Evolutionary conservation across 1,140 invertebrate genomes (phyloP), one percentile per base, ranked within the genome.

Genomic region (Drosophila yakuba): DNA sequence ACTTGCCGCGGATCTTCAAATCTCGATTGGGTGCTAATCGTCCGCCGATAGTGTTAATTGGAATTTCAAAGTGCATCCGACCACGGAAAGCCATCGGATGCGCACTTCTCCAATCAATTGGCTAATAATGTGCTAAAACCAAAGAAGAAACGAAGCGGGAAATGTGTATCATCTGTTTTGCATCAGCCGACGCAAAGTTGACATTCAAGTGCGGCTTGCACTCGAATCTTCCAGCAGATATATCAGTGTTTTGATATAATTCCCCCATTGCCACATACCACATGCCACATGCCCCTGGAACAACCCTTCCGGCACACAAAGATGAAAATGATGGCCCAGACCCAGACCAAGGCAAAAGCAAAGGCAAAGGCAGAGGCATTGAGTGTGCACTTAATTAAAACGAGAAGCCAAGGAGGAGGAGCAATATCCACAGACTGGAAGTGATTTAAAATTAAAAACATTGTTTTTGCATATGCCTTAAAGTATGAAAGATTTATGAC

Each of bases 401-500:
- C 61, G 71, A 72, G 66, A 48, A 56, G 51, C 44, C 51, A 36
- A 58, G 52, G 47, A 41, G 56, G 47, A 52, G 48, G 36, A 55
- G 14, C 2, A 48, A 48, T 57, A 57, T 63, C 56, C 61, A 52
- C 44, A 61, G 68, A 58, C 64, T 62, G 62, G 69, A 68, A 56
- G 64, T 80, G 77, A 89, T 89, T 89, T 80, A 71, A 89, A 78
- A 84, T 89, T 72, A 80, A 74, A 78, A 83, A 73, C 71, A 83
- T 72, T 86, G 66, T 88, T 86, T 79, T 79, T 78, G 72, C 83
- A 88, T 88, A 88, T 88, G 84, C 66, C 75, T 44, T 54, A 83
- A 80, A 78, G 81, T 80, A 89, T 75, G 74, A 88, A 71, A 88
- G 84, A 88, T 88, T 88, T 88, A 88, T 88, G 84, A 88, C 85